These are phyloP conservation scores for Gryon sp. DNA, from an alignment of 1,140 invertebrate genomes.

Conservation along the genomic window DNA sequence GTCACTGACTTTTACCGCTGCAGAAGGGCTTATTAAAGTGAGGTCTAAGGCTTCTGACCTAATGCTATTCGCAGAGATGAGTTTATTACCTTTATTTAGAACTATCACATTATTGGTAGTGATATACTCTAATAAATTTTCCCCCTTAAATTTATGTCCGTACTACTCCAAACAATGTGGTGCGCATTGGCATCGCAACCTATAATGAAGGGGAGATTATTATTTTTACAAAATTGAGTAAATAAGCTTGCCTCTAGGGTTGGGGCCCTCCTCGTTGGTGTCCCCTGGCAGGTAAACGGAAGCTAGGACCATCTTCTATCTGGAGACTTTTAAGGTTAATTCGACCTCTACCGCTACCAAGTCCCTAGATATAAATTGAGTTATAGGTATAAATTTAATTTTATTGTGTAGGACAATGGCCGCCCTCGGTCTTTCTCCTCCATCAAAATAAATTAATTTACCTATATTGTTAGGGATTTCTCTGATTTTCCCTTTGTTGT, in stretches of 20 bases:
- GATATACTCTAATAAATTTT: background rate
- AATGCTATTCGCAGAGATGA: background rate
- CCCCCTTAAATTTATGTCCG: background rate
- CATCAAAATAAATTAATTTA: background rate
- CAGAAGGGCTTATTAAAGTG: background rate
- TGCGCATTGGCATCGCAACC: background rate
- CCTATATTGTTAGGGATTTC: background rate
- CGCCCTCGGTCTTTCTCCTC: background rate
- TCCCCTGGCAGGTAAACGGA: background rate
- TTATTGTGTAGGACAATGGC: background rate
- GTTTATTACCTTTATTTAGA: background rate
- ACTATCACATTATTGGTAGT: background rate
- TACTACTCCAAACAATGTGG: background rate
- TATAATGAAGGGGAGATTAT: background rate
- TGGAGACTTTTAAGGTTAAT: background rate
- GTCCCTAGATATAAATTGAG: background rate
- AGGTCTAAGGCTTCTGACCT: background rate
- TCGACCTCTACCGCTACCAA: background rate
- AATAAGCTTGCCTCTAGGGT: background rate
- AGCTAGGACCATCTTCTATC: background rate
- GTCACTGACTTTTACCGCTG: background rate
- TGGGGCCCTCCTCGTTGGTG: background rate
- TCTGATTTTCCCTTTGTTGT: background rate
- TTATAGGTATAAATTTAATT: background rate
- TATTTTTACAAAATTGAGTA: background rate